Evolutionary conservation across 1,140 invertebrate genomes (phyloP).

Genomic region (Meloidogyne floridensis): DNA sequence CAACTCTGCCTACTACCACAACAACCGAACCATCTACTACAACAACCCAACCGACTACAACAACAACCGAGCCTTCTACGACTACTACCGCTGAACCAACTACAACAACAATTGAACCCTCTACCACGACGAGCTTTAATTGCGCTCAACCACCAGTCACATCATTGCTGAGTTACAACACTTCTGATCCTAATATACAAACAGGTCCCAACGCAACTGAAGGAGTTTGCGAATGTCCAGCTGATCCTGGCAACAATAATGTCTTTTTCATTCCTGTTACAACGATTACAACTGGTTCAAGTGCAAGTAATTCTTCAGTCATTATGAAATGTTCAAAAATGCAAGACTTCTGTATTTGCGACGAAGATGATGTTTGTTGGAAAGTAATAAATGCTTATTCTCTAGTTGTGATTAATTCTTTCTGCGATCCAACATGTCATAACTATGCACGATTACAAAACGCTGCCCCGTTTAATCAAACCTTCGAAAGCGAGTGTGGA

Average conservation of each 20-base stretch:
- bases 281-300: not conserved
- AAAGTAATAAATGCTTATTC: not conserved
- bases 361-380: conserved; percentile 2
- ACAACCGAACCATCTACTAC: not conserved
- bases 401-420: conserved; percentile 15
- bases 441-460: not conserved
- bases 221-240: not conserved
- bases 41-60: not conserved
- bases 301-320: not conserved
- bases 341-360: conserved; percentile 14
- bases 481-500: not conserved
- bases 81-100: not conserved
- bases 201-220: not conserved
- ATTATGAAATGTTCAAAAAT: conserved; percentile 10
- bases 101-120: not conserved
- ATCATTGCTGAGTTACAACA: not conserved
- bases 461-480: conserved; percentile 4
- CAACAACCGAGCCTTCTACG: not conserved
- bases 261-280: not conserved
- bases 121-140: not conserved
- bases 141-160: not conserved
- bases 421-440: conserved; percentile 11
- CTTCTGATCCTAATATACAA: not conserved
- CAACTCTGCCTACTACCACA: not conserved
- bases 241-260: not conserved